phyloP scores from a whole-genome alignment of 2,113 vertebrate genomes.

The Phyllopteryx taeniolatus region DNA sequence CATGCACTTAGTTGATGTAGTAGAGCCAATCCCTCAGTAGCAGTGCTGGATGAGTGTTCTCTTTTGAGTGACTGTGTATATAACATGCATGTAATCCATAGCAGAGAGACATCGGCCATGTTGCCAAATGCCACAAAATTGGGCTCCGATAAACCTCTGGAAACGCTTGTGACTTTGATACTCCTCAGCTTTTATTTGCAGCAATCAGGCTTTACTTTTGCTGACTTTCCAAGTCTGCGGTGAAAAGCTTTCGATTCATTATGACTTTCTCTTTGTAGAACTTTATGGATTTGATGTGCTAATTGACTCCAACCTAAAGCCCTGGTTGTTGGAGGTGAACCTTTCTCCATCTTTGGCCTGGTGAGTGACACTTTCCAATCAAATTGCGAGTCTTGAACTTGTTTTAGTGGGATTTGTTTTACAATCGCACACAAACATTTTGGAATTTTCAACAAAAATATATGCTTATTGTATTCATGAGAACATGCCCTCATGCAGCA shows the following conservation, averaged over 20 bases:
- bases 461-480: neutral
- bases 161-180: conserved; percentile 32
- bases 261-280: conserved; percentile 76
- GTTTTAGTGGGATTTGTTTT: conserved; percentile 18
- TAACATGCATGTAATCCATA: conserved; percentile 67
- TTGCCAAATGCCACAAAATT: conserved; percentile 44
- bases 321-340: conserved; percentile 97
- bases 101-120: conserved; percentile 40
- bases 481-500: neutral
- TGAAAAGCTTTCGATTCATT: conserved; percentile 32
- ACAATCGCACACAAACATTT: neutral
- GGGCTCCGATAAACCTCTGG: conserved; percentile 38
- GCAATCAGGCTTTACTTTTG: conserved; percentile 11
- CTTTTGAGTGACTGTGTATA: conserved; percentile 56
- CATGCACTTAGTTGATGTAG: conserved; percentile 57
- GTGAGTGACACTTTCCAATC: conserved; percentile 74
- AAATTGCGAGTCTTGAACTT: conserved; percentile 15
- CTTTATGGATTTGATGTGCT: conserved; percentile 98
- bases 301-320: conserved; percentile 92
- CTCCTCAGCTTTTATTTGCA: conserved; percentile 29
- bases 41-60: conserved; percentile 47
- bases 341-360: conserved; percentile 94
- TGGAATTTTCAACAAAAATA: neutral
- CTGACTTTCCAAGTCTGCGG: conserved; percentile 23
- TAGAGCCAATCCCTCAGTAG: conserved; percentile 57